Conservation (phyloP, 2,888 invertebrate species). For the Diplolepis rosae region DNA sequence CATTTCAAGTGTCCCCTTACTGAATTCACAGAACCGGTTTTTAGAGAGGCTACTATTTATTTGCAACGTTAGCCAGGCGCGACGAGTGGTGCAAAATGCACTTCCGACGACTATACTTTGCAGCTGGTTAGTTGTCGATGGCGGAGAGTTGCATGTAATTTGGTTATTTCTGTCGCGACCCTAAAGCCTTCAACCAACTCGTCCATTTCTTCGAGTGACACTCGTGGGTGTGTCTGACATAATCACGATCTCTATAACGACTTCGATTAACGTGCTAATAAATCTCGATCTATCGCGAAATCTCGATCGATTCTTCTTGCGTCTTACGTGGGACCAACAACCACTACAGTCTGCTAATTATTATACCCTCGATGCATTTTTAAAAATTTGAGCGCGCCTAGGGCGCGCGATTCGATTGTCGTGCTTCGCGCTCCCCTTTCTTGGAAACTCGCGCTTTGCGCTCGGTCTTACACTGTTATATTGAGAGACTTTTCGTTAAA, state of each 20-base stretch:
- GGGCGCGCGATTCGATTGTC: no score
- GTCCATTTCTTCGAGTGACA: conserved; percentile 48
- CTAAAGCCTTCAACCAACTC: conserved; percentile 51
- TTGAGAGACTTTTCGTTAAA: no score
- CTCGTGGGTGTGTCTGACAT: conserved; percentile 41
- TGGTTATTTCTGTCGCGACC: conserved; percentile 57
- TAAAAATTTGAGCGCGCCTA: no score
- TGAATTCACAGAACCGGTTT: background rate
- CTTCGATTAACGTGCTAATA: conserved; percentile 34
- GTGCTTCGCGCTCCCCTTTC: no score
- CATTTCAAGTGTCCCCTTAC: background rate
- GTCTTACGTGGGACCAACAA: background rate
- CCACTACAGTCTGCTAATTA: background rate
- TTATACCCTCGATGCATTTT: background rate
- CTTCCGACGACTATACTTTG: conserved; percentile 46
- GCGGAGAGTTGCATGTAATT: conserved; percentile 53
- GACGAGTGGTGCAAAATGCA: conserved; percentile 33
- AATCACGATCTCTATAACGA: conserved; percentile 28
- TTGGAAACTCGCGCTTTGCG: no score
- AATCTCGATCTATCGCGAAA: conserved; percentile 37
- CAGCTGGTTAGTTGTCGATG: conserved; percentile 46
- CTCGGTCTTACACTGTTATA: no score
- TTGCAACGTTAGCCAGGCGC: conserved; percentile 51
- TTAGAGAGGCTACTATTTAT: conserved; percentile 49
- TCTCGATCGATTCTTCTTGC: conserved; percentile 24